phyloP scores from a whole-genome alignment of 2,113 vertebrate genomes.

The Semicossyphus pulcher region DNA sequence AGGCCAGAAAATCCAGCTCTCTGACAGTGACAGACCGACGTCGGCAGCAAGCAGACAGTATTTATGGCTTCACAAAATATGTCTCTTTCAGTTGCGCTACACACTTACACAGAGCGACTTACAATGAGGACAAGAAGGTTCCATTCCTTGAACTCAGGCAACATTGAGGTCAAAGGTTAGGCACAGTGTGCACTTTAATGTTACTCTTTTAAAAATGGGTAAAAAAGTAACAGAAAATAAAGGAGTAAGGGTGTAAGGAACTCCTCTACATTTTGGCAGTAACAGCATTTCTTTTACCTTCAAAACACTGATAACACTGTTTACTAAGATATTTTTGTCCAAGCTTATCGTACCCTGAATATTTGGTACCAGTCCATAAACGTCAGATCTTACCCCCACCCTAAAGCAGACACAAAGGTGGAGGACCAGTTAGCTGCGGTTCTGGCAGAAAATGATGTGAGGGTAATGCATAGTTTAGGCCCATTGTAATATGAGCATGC shows the following conservation, averaged over 20 bases:
- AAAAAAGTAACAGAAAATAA: neutral
- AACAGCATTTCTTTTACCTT: slow-evolving; percentile 19
- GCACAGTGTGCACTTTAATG: neutral
- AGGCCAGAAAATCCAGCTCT: slow-evolving; percentile 47
- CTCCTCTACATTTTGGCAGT: slow-evolving; percentile 11
- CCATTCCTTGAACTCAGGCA: neutral
- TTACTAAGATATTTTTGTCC: slow-evolving; percentile 51
- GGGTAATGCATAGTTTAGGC: slow-evolving; percentile 65
- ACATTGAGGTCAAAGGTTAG: neutral
- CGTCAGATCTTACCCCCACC: slow-evolving; percentile 25
- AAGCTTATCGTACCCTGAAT: slow-evolving; percentile 26
- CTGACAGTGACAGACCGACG: slow-evolving; percentile 35
- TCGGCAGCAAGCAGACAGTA: slow-evolving; percentile 14
- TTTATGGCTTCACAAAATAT: slow-evolving; percentile 23
- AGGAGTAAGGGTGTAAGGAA: neutral
- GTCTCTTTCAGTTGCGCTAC: neutral
- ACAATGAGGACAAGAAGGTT: neutral
- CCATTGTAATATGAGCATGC: slow-evolving; percentile 67
- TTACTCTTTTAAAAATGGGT: neutral
- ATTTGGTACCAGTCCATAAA: slow-evolving; percentile 30
- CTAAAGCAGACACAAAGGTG: slow-evolving; percentile 10
- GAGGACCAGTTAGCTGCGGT: neutral
- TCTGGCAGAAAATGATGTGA: slow-evolving; percentile 66
- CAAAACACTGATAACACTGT: slow-evolving; percentile 54
- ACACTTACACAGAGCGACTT: neutral